Evolutionary conservation across 2,888 invertebrate species (phyloP).

Genomic region (Pseudeuparius sepicola): DNA sequence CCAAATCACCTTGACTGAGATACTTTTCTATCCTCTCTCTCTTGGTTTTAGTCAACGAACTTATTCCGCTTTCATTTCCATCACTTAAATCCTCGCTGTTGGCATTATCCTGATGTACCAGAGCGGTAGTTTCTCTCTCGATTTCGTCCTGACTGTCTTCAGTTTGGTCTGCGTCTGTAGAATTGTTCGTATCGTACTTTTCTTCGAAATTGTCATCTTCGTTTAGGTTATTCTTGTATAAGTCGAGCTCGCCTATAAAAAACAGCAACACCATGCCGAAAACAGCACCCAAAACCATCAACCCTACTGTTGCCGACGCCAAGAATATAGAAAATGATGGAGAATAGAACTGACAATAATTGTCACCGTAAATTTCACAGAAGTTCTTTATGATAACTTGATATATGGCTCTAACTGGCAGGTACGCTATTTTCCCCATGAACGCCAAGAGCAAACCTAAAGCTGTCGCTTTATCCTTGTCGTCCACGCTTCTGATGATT

Average conservation of each 20-base stretch:
- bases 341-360: slow-evolving; percentile 28
- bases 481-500: slow-evolving; percentile 44
- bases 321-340: slow-evolving; percentile 28
- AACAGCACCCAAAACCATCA: slow-evolving; percentile 27
- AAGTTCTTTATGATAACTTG: slow-evolving; percentile 33
- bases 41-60: slow-evolving; percentile 15
- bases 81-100: slow-evolving; percentile 16
- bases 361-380: slow-evolving; percentile 25
- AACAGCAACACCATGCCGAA: slow-evolving; percentile 23
- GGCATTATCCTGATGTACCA: no score
- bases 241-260: slow-evolving; percentile 22
- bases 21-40: slow-evolving; percentile 21
- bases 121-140: slow-evolving; percentile 6
- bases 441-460: slow-evolving; percentile 48
- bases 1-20: slow-evolving; percentile 23
- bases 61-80: slow-evolving; percentile 16
- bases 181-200: slow-evolving; percentile 9
- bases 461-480: slow-evolving; percentile 52
- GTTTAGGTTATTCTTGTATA: slow-evolving; percentile 19
- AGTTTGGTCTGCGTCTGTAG: slow-evolving; percentile 7
- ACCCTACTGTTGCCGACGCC: slow-evolving; percentile 26
- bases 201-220: slow-evolving; percentile 9
- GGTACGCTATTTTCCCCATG: slow-evolving; percentile 46
- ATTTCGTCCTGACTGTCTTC: slow-evolving; percentile 10
- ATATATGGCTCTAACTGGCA: slow-evolving; percentile 55